These are phyloP conservation scores for Phalacrocorax pelagicus DNA, from an alignment of 2,113 vertebrate species.

Conservation along the genomic window DNA sequence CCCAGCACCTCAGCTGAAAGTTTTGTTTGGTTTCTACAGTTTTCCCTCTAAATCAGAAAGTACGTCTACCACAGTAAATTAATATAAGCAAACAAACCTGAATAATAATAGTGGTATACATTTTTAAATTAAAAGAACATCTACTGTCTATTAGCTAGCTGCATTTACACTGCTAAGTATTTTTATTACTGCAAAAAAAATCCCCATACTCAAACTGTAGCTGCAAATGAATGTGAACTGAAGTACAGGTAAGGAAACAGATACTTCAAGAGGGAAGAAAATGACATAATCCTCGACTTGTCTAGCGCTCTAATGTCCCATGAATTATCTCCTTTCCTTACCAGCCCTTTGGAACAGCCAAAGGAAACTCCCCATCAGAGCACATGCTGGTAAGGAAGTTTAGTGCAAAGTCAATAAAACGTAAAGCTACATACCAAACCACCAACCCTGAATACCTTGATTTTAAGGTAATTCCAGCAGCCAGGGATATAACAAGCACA, in stretches of 20 bases:
- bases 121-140: not conserved
- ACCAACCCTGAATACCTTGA: conserved; percentile 19
- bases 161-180: not conserved
- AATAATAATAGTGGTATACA: not conserved
- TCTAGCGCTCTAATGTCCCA: not conserved
- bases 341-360: not conserved
- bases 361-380: not conserved
- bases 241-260: not conserved
- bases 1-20: not conserved
- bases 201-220: not conserved
- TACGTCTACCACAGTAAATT: not conserved
- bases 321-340: not conserved
- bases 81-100: not conserved
- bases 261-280: not conserved
- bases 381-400: not conserved
- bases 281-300: not conserved
- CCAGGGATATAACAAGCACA: conserved; percentile 2
- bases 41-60: not conserved
- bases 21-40: not conserved
- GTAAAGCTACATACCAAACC: conserved; percentile 17
- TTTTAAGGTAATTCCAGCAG: conserved; percentile 49
- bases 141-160: not conserved
- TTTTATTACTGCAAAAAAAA: not conserved
- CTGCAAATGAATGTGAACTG: not conserved
- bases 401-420: not conserved